Percentiles rank a stretch among this genome's conserved stretches.
These are phyloP conservation scores for Pachycephus smyrnensis DNA, from an alignment of 2,888 invertebrate species.

Conservation along the genomic window DNA sequence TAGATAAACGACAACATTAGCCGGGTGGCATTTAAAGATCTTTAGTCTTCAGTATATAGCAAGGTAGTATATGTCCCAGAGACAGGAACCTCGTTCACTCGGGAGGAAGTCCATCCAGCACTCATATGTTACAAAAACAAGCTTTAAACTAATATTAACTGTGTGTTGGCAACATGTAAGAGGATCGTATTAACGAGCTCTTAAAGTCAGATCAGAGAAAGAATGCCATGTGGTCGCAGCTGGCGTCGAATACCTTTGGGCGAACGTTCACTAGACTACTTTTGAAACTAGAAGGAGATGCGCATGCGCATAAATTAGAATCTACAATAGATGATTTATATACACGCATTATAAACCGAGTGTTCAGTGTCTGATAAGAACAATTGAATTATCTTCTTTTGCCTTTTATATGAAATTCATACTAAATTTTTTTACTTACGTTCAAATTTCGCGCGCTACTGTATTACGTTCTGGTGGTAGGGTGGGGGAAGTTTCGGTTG, in stretches of 20 bases:
- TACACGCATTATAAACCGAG: not conserved
- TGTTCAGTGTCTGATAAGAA: not conserved
- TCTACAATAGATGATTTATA: not conserved
- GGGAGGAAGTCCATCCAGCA: constrained; percentile 36
- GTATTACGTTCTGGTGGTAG: not conserved
- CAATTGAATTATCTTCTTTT: not conserved
- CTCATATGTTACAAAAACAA: constrained; percentile 62
- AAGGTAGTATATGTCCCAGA: constrained; percentile 9
- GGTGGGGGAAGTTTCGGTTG: not conserved
- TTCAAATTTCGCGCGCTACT: not conserved
- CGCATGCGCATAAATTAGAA: not conserved
- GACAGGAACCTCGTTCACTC: constrained; percentile 10
- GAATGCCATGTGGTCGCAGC: constrained; percentile 63
- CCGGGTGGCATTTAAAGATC: constrained; percentile 28
- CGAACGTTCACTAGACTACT: not conserved
- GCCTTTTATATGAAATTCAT: not conserved
- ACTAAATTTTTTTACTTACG: not conserved
- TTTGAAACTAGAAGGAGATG: not conserved
- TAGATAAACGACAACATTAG: constrained; percentile 25
- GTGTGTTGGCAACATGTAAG: constrained; percentile 63
- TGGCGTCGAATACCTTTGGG: constrained; percentile 51
- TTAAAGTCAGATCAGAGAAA: constrained; percentile 61
- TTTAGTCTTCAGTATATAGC: constrained; percentile 20
- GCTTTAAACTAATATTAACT: constrained; percentile 65
- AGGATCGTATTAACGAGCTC: constrained; percentile 64